Conservation (phyloP, 1,140 invertebrate species). For the Trissolcus basalis region DNA sequence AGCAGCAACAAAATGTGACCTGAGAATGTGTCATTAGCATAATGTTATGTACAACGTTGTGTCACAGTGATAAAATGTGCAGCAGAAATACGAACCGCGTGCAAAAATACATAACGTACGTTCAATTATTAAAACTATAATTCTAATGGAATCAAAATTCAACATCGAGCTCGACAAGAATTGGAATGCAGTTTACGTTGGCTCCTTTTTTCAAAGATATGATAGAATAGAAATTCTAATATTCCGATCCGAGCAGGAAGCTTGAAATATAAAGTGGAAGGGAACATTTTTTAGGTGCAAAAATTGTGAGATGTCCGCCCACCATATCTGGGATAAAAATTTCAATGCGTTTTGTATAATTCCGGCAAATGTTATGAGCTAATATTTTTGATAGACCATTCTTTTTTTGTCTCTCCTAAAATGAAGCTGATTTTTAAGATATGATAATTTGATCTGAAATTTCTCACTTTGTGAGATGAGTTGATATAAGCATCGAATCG, state of each 20-base stretch:
- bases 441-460: background rate
- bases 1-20: too few relatives aligned
- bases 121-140: constrained; percentile 43
- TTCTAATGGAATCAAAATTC: constrained; percentile 38
- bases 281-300: background rate
- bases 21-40: too few relatives aligned
- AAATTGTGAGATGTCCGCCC: background rate
- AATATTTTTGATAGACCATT: too few relatives aligned
- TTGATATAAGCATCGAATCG: constrained; percentile 20
- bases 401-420: background rate
- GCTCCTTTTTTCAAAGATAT: constrained; percentile 8
- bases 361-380: too few relatives aligned
- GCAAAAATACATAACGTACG: too few relatives aligned
- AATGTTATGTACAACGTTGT: too few relatives aligned
- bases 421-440: background rate
- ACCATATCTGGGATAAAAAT: too few relatives aligned
- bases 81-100: too few relatives aligned
- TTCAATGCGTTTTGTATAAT: too few relatives aligned
- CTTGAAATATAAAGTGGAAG: background rate
- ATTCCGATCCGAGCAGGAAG: background rate
- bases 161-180: constrained; percentile 2
- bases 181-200: constrained; percentile 27
- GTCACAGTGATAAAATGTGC: too few relatives aligned
- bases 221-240: constrained; percentile 19
- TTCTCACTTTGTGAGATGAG: background rate